Percentiles rank a stretch among this genome's conserved stretches.
Evolutionary conservation across 2,888 invertebrate genomes (phyloP).

Genomic region (Halictus quadricinctus): DNA sequence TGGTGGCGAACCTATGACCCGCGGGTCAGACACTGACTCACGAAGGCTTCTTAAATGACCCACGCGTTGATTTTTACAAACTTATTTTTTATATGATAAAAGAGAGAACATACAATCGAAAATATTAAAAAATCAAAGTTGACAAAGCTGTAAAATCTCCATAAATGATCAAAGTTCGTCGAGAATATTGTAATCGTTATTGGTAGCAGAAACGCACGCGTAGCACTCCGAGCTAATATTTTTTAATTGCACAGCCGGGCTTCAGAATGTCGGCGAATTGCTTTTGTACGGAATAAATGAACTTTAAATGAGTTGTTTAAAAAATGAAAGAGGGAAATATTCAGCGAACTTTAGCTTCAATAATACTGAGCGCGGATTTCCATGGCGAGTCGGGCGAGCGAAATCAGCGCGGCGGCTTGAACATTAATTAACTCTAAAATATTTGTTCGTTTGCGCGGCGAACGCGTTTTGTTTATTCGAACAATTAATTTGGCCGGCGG

Average conservation of each 20-base stretch:
- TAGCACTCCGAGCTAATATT: not conserved
- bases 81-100: too few species aligned
- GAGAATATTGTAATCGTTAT: not conserved
- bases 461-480: constrained; percentile 16
- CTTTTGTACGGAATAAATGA: not conserved
- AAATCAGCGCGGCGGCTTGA: not conserved
- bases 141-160: not conserved
- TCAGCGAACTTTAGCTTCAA: not conserved
- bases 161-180: not conserved
- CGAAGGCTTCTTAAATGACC: too few species aligned
- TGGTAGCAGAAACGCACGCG: not conserved
- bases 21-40: too few species aligned
- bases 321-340: not conserved
- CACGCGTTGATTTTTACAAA: too few species aligned
- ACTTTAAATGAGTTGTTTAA: not conserved
- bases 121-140: too few species aligned
- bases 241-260: not conserved
- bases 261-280: not conserved
- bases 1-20: too few species aligned
- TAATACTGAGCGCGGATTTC: not conserved
- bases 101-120: too few species aligned
- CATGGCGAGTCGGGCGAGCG: not conserved
- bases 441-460: constrained; percentile 2
- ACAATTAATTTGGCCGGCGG: constrained; percentile 27
- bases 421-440: constrained; percentile 3